Conservation (phyloP, 2,888 invertebrate genomes). For the Lithophane leautieri region DNA sequence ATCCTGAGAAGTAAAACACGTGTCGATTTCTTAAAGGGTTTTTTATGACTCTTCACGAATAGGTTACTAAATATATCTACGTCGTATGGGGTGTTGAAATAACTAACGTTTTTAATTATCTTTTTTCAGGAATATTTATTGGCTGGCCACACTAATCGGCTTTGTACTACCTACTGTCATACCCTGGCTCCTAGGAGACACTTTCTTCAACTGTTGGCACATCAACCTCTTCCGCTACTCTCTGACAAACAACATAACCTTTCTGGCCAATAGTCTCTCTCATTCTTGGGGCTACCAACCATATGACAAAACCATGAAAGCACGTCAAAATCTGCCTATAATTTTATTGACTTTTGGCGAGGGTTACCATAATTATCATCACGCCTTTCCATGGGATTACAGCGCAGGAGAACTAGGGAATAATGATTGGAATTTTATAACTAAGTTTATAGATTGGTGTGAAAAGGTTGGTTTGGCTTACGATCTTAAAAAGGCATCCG, state of each 20-base stretch:
- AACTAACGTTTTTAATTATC: too few species aligned
- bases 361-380: slow-evolving; percentile 78
- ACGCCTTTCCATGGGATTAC: slow-evolving; percentile 76
- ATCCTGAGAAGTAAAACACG: too few species aligned
- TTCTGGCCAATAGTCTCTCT: slow-evolving; percentile 92
- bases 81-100: too few species aligned
- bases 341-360: slow-evolving; percentile 69
- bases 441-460: slow-evolving; percentile 66
- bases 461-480: slow-evolving; percentile 67
- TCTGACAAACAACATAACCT: slow-evolving; percentile 68
- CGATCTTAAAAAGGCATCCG: slow-evolving; percentile 60
- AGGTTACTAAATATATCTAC: too few species aligned
- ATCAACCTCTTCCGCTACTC: slow-evolving; percentile 51
- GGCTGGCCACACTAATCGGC: slow-evolving; percentile 35
- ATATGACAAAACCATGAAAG: slow-evolving; percentile 79
- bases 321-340: slow-evolving; percentile 66
- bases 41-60: too few species aligned
- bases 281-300: slow-evolving; percentile 87
- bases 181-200: slow-evolving; percentile 51
- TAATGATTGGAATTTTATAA: slow-evolving; percentile 55
- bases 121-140: slow-evolving; percentile 17
- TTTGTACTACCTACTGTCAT: slow-evolving; percentile 51
- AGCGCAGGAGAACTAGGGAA: slow-evolving; percentile 71
- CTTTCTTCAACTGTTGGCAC: slow-evolving; percentile 47
- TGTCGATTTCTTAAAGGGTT: too few species aligned